Percentiles rank a stretch among this genome's conserved stretches.
Evolutionary conservation across 2,797 vertebrate species (phyloP).

Genomic region (Xenentodon cancila): DNA sequence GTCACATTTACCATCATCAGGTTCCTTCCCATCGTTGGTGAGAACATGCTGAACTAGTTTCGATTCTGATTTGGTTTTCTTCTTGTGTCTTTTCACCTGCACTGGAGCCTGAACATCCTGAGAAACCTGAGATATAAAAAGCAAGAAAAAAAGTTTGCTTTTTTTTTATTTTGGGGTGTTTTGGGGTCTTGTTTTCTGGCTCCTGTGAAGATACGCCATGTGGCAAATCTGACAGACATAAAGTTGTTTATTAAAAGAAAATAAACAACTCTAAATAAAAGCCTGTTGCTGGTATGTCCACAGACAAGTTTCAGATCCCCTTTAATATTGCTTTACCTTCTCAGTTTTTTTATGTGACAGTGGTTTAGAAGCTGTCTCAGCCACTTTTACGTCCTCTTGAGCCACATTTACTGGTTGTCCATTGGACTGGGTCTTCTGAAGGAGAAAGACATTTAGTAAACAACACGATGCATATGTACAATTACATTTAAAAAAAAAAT

Average conservation of each 20-base stretch:
- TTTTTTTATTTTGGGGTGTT: no score
- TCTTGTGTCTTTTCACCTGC: slow-evolving; percentile 93
- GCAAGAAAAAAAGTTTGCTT: neutral
- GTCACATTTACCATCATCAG: slow-evolving; percentile 72
- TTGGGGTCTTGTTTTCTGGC: neutral
- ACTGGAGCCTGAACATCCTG: slow-evolving; percentile 38
- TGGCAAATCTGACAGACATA: neutral
- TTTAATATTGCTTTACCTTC: slow-evolving; percentile 76
- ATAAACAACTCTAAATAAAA: neutral
- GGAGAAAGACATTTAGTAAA: neutral
- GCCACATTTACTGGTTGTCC: slow-evolving; percentile 84
- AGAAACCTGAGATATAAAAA: slow-evolving; percentile 29
- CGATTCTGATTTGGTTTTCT: slow-evolving; percentile 90
- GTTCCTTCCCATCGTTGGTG: slow-evolving; percentile 88
- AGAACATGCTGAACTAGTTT: slow-evolving; percentile 83
- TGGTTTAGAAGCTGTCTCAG: slow-evolving; percentile 75
- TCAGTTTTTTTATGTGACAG: slow-evolving; percentile 82
- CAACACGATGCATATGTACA: neutral
- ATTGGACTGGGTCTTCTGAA: slow-evolving; percentile 85
- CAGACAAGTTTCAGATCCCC: neutral
- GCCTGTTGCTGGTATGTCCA: neutral
- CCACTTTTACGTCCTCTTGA: slow-evolving; percentile 79
- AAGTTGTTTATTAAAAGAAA: neutral
- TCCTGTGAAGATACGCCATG: neutral
- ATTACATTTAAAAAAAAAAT: neutral